These are phyloP conservation scores for Syngnathus typhle DNA, from an alignment of 2,113 vertebrate genomes.

Conservation along the genomic window DNA sequence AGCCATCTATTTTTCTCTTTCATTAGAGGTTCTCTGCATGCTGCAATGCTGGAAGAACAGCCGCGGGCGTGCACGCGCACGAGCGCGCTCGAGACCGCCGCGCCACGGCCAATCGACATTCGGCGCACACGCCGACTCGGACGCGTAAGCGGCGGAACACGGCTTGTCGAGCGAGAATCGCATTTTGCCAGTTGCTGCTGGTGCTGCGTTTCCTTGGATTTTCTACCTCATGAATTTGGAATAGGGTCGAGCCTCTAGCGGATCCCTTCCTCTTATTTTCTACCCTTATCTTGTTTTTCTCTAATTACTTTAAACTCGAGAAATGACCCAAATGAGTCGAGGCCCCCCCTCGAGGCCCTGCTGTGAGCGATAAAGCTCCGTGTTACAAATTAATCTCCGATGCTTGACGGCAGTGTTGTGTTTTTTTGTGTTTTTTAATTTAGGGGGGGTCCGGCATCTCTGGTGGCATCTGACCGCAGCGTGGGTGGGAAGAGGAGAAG, in stretches of 20 bases:
- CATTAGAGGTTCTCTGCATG: constrained; percentile 31
- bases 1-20: constrained; percentile 31
- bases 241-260: constrained; percentile 18
- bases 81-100: constrained; percentile 7
- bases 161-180: not conserved
- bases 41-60: constrained; percentile 25
- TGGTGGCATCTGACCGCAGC: not conserved
- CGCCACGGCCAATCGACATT: not conserved
- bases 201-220: constrained; percentile 35
- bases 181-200: constrained; percentile 9
- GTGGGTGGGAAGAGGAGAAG: not conserved
- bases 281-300: constrained; percentile 3
- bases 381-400: not conserved
- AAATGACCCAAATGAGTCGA: not conserved
- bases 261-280: constrained; percentile 3
- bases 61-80: constrained; percentile 19
- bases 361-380: not conserved
- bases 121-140: not conserved
- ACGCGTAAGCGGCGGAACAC: not conserved
- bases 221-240: constrained; percentile 44
- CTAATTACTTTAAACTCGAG: not conserved
- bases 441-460: not conserved
- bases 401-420: not conserved
- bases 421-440: not conserved
- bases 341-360: not conserved